These are phyloP conservation scores for Drosophila hawaiiensis DNA, from an alignment of 2,888 invertebrate genomes.

Conservation along the genomic window DNA sequence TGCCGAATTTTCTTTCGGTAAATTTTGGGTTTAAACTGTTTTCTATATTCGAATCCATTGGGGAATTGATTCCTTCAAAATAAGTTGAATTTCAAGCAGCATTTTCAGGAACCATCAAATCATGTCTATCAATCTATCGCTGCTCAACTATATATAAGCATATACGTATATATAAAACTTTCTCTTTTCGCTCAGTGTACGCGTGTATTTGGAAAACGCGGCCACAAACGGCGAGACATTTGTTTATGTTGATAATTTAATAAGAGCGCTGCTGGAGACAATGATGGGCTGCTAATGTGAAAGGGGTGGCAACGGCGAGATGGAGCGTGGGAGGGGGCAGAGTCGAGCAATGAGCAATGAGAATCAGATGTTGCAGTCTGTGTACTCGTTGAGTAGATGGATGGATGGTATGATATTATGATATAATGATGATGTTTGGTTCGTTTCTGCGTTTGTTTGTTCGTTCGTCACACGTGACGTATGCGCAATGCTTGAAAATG, in stretches of 20 bases:
- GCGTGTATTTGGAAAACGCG: constrained; percentile 45
- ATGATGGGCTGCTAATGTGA: not conserved
- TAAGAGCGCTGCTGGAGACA: constrained; percentile 68
- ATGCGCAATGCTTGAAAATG: constrained; percentile 46
- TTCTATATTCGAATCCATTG: not conserved
- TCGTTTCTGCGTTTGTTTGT: constrained; percentile 2
- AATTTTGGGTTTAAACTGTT: not conserved
- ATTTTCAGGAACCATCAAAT: not conserved
- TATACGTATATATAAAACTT: not conserved
- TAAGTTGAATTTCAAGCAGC: not conserved
- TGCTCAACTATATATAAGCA: not conserved
- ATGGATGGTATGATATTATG: not conserved
- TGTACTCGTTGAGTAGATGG: not conserved
- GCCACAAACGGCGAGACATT: constrained; percentile 68
- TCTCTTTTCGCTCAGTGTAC: constrained; percentile 39
- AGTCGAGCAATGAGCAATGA: not conserved
- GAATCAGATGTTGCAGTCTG: constrained; percentile 1
- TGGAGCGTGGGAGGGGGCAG: not conserved
- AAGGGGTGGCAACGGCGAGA: not conserved
- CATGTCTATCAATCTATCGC: not conserved
- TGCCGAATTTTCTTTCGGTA: not conserved
- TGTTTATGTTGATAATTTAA: constrained; percentile 80
- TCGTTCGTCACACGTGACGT: constrained; percentile 58
- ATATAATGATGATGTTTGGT: not conserved
- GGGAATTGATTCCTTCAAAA: not conserved